Base-by-base conservation (phyloP, 2,113 vertebrate genomes). In the Sapajus apella region DNA sequence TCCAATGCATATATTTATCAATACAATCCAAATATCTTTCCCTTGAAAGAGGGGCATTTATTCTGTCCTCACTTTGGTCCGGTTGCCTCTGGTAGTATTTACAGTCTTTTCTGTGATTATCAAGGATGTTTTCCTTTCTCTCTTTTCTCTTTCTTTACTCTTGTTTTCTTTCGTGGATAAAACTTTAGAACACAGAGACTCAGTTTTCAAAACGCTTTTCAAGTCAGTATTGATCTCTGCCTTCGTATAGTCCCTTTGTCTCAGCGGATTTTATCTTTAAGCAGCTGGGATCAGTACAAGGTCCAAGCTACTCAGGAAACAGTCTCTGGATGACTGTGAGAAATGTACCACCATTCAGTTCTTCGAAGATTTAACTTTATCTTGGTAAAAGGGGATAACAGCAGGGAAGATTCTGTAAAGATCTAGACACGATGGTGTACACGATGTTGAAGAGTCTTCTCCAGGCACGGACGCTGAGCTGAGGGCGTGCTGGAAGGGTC, bases 261-360 rank as follows among this genome's bases (percentile, higher is more conserved):
- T 61, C 9, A 9, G 45, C 20, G 68, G 58, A 96, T 92, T 91
- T 96, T 90, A 87, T 92, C 83, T 93, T 90, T 75, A 76, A 91
- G 76, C n/a, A 95, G n/a, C 68, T 87, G 66, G 68, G 47, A 87
- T 32, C 16, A 52, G 10, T 27, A 43, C n/a, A 43, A 81, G 52
- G 30, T 70, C 64, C 64, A 89, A 90, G 72, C 61, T 79, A 56
- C n/a, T 80, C 95, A 73, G 91, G 93, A 96, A 97, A 88, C 32
- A 73, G 56, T 75, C 87, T 97, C 68, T 64, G 66, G 58, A 66
- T 37, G 95, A 84, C 58, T 70, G n/a, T 45, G 43, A 95, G 80
- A 64, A 81, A 84, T 87, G 8, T 10, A n/a, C 72, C 4, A 52
- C 52, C 27, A 45, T 5, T 47, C 47, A 55, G n/a, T 55, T 97